Base-by-base conservation (phyloP, 2,113 vertebrate species). In the Eclectus roratus region DNA sequence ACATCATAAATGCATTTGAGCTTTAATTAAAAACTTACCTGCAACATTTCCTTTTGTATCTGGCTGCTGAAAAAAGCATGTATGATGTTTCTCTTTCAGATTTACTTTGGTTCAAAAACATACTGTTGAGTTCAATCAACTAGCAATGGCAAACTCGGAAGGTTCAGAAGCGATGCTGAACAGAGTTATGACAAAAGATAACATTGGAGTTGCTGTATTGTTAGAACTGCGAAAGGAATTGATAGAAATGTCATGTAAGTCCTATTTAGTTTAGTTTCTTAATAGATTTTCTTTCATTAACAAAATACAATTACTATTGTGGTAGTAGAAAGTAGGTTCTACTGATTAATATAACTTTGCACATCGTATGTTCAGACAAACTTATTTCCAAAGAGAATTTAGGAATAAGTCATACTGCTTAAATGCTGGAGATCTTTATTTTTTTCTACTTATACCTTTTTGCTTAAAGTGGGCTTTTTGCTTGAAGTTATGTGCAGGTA, bases 151-250 rank as follows among this genome's bases (percentile, higher is more conserved):
- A 82, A 99, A 99, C 98, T 99, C 99, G 0, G 99, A 99, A 96
- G 99, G 99, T 90, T 99, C 99, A 16, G 99, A 99, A 98, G 99
- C 99, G 35, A 99, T 99, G 99, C 96, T 99, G 97, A 99, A 99
- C 98, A 98, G 99, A 97, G 99, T 99, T 86, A 99, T 99, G 99
- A 99, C 99, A 46, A 99, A 99, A 98, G 99, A 99, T 95, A 99
- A 99, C 97, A 99, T 99, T 58, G 99, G 99, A 27, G 99, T 99
- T 39, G 99, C 99, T 50, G 98, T 99, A 10, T 98, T 99, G 86
- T 97, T 99, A 52, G 99, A 99, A 88, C 98, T 99, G 93, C 98
- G 98, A 94, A 99, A 99, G 97, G 99, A 99, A 65, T 98, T 99
- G 97, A 99, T 99, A 97, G 99, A 99, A 97, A 97, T 98, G 96